Percentiles rank a stretch among this genome's conserved stretches.
Evolutionary conservation across 2,888 invertebrate species (phyloP).

Genomic region (Lasius fuliginosus): DNA sequence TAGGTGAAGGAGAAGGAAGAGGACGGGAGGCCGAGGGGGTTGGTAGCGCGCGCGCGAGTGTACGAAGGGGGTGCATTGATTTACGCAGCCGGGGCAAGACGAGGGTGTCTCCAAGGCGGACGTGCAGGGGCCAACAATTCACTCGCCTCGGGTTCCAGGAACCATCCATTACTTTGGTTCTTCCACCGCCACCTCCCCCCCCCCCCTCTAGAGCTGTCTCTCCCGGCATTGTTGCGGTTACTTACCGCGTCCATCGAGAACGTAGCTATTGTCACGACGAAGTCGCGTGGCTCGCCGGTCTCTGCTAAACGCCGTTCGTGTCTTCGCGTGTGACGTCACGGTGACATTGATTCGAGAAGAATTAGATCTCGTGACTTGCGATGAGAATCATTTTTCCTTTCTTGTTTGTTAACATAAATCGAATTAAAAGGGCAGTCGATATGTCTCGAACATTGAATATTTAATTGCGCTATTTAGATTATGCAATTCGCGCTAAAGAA

Average conservation of each 20-base stretch:
- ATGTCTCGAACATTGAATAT: background rate
- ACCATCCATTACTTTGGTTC: conserved; percentile 84
- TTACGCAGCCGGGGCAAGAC: conserved; percentile 82
- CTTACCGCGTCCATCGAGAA: conserved; percentile 80
- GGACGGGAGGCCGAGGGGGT: conserved; percentile 52
- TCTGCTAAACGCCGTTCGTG: conserved; percentile 39
- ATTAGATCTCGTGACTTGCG: background rate
- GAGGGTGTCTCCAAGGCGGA: conserved; percentile 84
- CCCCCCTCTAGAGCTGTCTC: conserved; percentile 49
- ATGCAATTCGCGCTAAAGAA: background rate
- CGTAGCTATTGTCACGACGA: conserved; percentile 62
- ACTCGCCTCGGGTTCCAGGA: conserved; percentile 84
- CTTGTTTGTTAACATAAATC: background rate
- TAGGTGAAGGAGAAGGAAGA: conserved; percentile 62
- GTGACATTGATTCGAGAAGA: background rate
- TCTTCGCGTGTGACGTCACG: conserved; percentile 32
- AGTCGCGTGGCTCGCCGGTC: conserved; percentile 43
- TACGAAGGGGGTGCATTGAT: conserved; percentile 84
- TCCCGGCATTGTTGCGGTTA: conserved; percentile 84
- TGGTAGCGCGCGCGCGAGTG: conserved; percentile 70
- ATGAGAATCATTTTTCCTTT: background rate
- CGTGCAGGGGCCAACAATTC: conserved; percentile 85
- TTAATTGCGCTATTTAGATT: background rate
- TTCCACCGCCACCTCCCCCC: conserved; percentile 62
- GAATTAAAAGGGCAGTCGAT: background rate